These are phyloP conservation scores for Maniola jurtina DNA, from an alignment of 1,140 invertebrate species.

Conservation along the genomic window DNA sequence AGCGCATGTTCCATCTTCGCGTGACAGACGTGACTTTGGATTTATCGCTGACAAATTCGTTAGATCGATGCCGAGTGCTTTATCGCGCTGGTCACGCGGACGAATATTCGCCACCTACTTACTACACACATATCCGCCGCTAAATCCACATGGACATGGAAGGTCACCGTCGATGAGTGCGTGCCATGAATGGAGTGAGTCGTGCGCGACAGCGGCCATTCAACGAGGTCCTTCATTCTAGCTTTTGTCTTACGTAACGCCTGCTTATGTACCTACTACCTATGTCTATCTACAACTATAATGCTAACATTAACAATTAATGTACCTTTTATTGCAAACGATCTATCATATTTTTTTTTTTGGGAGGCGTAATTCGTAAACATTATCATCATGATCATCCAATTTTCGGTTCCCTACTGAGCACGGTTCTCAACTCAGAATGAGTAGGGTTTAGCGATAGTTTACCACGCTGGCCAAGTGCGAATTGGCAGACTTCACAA, in stretches of 20 bases:
- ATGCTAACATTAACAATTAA: too few relatives aligned
- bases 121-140: conserved; percentile 37
- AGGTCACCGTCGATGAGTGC: conserved; percentile 54
- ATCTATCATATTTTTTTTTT: too few relatives aligned
- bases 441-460: too few relatives aligned
- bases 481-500: too few relatives aligned
- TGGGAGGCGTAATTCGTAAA: too few relatives aligned
- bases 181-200: conserved; percentile 61
- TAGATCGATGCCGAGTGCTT: conserved; percentile 14
- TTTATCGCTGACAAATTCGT: conserved; percentile 29
- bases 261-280: conserved; percentile 1
- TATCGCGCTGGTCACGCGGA: conserved; percentile 22
- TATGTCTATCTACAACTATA: too few relatives aligned
- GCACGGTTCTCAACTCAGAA: too few relatives aligned
- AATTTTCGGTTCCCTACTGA: too few relatives aligned
- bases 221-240: conserved; percentile 62
- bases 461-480: too few relatives aligned
- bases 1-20: conserved; percentile 49
- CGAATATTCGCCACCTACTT: conserved; percentile 46
- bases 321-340: too few relatives aligned
- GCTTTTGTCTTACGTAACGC: conserved; percentile 63
- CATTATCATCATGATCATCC: too few relatives aligned
- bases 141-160: conserved; percentile 51
- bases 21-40: conserved; percentile 35
- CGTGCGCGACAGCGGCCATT: conserved; percentile 52